Conservation (phyloP, 1,140 invertebrate species). For the Macrosteles quadrilineatus region DNA sequence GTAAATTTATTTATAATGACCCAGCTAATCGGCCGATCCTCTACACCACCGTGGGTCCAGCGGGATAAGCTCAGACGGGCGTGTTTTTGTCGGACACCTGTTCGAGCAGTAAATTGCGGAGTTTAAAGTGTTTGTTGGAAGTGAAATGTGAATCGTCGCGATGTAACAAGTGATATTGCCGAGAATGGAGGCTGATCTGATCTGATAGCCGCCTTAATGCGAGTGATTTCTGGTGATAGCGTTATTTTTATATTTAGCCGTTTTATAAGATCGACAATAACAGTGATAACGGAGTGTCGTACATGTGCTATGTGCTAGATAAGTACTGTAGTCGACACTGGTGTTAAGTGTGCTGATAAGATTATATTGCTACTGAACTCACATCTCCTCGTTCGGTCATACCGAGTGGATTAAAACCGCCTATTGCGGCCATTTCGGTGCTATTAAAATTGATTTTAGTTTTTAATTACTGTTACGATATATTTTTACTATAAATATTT, state of each 20-base stretch:
- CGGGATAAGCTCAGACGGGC: not conserved
- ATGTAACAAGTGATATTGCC: slow-evolving; percentile 16
- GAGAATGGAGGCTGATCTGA: slow-evolving; percentile 1
- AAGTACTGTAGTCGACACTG: slow-evolving; percentile 2
- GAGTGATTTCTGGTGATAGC: not conserved
- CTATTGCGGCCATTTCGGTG: no score
- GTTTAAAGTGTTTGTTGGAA: slow-evolving; percentile 4
- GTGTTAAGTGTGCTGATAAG: slow-evolving; percentile 17
- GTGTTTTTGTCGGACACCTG: slow-evolving; percentile 12
- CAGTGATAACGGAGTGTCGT: slow-evolving; percentile 5
- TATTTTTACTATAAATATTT: no score
- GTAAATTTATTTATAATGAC: slow-evolving; percentile 29
- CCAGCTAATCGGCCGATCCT: not conserved
- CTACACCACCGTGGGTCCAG: not conserved
- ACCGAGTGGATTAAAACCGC: no score
- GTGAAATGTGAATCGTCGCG: not conserved
- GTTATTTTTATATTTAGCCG: slow-evolving; percentile 9
- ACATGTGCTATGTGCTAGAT: slow-evolving; percentile 12
- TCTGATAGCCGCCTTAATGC: not conserved
- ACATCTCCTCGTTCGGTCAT: not conserved
- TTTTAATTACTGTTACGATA: no score
- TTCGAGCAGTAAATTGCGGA: not conserved
- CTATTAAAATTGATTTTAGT: no score
- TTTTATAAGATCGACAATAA: slow-evolving; percentile 16
- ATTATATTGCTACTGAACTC: slow-evolving; percentile 20